phyloP scores from a whole-genome alignment of 2,888 invertebrate species.

The Cremastinae sp. region DNA sequence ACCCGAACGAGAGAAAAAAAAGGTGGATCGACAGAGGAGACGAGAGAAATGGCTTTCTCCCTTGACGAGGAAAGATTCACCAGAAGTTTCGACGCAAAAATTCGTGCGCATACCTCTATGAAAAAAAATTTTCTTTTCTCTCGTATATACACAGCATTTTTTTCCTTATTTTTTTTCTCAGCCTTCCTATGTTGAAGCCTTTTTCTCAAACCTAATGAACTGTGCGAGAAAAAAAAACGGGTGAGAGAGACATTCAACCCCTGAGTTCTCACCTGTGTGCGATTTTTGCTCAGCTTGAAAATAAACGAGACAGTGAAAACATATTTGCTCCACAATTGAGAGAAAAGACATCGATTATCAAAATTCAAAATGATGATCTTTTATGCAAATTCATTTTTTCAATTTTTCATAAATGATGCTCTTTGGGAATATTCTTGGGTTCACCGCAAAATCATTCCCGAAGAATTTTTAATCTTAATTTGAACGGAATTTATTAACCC shows the following conservation, averaged over 20 bases:
- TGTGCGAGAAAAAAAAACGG: slow-evolving; percentile 36
- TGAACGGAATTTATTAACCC: too few relatives aligned
- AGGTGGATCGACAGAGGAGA: slow-evolving; percentile 14
- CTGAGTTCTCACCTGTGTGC: slow-evolving; percentile 21
- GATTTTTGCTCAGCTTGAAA: slow-evolving; percentile 31
- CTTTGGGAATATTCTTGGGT: too few relatives aligned
- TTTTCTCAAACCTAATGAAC: slow-evolving; percentile 58
- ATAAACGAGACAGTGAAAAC: background rate
- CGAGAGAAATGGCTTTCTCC: slow-evolving; percentile 39
- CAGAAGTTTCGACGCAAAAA: slow-evolving; percentile 42
- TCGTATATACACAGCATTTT: slow-evolving; percentile 10
- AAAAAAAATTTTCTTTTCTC: slow-evolving; percentile 41
- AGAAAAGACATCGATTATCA: background rate
- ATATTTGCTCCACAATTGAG: background rate
- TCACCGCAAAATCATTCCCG: too few relatives aligned
- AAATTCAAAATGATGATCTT: too few relatives aligned
- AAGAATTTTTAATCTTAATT: too few relatives aligned
- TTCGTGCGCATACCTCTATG: slow-evolving; percentile 44
- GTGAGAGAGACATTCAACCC: slow-evolving; percentile 31
- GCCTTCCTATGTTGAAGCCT: slow-evolving; percentile 25
- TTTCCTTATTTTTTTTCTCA: slow-evolving; percentile 21
- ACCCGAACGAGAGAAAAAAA: slow-evolving; percentile 48
- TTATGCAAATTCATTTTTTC: too few relatives aligned
- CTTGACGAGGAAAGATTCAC: slow-evolving; percentile 21
- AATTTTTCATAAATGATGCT: too few relatives aligned